Conservation (phyloP, 2,113 vertebrate species). For the Chloebia gouldiae region DNA sequence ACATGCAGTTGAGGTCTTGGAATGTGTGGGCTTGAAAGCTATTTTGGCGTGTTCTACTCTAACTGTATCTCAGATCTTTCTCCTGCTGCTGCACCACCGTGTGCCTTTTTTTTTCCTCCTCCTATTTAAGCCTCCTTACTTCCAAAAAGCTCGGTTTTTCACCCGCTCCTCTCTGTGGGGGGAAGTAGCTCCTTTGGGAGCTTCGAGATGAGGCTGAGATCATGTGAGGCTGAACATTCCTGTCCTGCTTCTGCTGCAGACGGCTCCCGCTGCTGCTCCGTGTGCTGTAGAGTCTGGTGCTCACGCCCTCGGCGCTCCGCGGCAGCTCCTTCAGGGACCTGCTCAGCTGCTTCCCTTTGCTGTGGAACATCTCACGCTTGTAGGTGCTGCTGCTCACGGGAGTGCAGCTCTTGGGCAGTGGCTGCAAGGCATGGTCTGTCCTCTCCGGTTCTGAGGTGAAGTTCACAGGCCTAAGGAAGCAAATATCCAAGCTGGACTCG, state of each 20-base stretch:
- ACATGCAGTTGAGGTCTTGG: neutral
- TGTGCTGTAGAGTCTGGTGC: constrained; percentile 78
- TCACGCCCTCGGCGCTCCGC: constrained; percentile 71
- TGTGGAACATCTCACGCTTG: constrained; percentile 80
- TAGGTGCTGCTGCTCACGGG: constrained; percentile 76
- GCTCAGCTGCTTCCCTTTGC: constrained; percentile 93
- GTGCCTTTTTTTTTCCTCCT: constrained; percentile 13
- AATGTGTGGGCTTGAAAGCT: constrained; percentile 8
- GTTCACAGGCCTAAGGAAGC: constrained; percentile 87
- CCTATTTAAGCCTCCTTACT: constrained; percentile 81
- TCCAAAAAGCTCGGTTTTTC: constrained; percentile 83
- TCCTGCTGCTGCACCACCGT: neutral
- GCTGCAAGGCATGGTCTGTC: constrained; percentile 76
- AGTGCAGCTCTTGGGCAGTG: constrained; percentile 76
- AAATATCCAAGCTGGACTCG: constrained; percentile 93
- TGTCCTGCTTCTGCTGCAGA: constrained; percentile 85
- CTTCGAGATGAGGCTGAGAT: constrained; percentile 71
- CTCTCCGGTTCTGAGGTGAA: constrained; percentile 80
- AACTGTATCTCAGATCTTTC: constrained; percentile 28
- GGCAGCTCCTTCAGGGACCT: constrained; percentile 91
- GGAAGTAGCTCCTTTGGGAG: constrained; percentile 78
- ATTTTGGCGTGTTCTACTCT: constrained; percentile 11
- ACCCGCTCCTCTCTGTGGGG: constrained; percentile 74
- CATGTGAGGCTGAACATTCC: constrained; percentile 77
- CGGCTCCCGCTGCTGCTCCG: constrained; percentile 79